These are phyloP conservation scores for Petrocephalus sullivani DNA, from an alignment of 2,797 vertebrate genomes.

Conservation along the genomic window DNA sequence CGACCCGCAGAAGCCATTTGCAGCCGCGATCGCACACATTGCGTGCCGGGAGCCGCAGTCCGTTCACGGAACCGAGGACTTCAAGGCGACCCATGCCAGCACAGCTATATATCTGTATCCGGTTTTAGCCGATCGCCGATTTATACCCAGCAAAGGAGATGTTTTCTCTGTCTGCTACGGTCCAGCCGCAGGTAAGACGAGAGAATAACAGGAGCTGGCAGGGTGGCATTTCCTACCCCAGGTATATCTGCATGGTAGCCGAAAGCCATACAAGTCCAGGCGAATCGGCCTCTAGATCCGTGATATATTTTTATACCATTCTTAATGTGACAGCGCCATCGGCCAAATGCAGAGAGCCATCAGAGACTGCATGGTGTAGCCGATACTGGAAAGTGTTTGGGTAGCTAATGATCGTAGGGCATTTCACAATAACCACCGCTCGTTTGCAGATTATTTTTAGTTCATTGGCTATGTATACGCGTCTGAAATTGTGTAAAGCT, in stretches of 20 bases:
- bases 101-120: background rate
- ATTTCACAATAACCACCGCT: background rate
- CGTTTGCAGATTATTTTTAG: background rate
- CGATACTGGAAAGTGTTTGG: background rate
- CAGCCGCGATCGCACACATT: background rate
- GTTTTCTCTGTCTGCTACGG: conserved; percentile 78
- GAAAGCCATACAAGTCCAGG: background rate
- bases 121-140: background rate
- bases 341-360: background rate
- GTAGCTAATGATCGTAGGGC: background rate
- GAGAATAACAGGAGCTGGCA: background rate
- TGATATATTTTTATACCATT: background rate
- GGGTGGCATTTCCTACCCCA: background rate
- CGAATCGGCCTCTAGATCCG: background rate
- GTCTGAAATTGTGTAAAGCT: background rate
- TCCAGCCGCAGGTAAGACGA: conserved; percentile 84
- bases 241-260: background rate
- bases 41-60: background rate
- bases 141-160: conserved; percentile 48
- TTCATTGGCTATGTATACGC: background rate
- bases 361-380: background rate
- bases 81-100: conserved; percentile 1
- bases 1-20: conserved; percentile 26
- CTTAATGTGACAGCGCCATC: background rate
- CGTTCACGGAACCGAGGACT: background rate